A percentile compares a stretch with the other conserved stretches of the same genome.
Conservation (phyloP, 2,888 invertebrate species). For the Lasioglossum lativentre region DNA sequence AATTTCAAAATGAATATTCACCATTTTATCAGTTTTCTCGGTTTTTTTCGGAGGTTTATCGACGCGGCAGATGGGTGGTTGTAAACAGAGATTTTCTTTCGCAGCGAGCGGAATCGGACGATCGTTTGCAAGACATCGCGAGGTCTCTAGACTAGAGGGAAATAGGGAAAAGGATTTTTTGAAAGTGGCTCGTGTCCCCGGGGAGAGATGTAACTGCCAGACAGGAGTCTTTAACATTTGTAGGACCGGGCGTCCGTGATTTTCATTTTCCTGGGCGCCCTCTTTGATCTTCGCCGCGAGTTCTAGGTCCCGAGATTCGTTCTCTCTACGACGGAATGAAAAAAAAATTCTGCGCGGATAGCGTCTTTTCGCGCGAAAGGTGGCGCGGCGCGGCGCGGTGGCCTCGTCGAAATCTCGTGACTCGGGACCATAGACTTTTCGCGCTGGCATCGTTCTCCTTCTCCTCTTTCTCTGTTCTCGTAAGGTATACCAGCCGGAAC, state of each 20-base stretch:
- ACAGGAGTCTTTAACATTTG: slow-evolving; percentile 50
- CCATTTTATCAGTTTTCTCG: too few relatives aligned
- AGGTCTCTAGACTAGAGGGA: too few relatives aligned
- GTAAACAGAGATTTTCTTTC: background rate
- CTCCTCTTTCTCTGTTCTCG: slow-evolving; percentile 2
- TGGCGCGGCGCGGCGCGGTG: background rate
- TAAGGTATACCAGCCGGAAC: slow-evolving; percentile 27
- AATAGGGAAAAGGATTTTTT: background rate
- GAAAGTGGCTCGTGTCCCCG: background rate
- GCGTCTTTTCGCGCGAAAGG: slow-evolving; percentile 12
- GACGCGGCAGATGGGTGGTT: too few relatives aligned
- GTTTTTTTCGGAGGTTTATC: too few relatives aligned
- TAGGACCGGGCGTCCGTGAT: slow-evolving; percentile 23
- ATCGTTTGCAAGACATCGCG: background rate
- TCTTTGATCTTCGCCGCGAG: slow-evolving; percentile 44
- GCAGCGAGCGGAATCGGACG: background rate
- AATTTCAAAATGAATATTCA: too few relatives aligned
- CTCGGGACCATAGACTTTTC: slow-evolving; percentile 6
- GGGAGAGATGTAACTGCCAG: background rate
- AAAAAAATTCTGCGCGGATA: slow-evolving; percentile 14
- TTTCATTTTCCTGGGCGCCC: slow-evolving; percentile 41
- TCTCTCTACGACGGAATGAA: background rate
- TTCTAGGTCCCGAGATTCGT: background rate
- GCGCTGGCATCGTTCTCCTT: background rate
- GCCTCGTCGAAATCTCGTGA: slow-evolving; percentile 7